These are phyloP conservation scores for Rambutsinella grinnellia DNA, from an alignment of 2,888 invertebrate genomes.

Conservation along the genomic window DNA sequence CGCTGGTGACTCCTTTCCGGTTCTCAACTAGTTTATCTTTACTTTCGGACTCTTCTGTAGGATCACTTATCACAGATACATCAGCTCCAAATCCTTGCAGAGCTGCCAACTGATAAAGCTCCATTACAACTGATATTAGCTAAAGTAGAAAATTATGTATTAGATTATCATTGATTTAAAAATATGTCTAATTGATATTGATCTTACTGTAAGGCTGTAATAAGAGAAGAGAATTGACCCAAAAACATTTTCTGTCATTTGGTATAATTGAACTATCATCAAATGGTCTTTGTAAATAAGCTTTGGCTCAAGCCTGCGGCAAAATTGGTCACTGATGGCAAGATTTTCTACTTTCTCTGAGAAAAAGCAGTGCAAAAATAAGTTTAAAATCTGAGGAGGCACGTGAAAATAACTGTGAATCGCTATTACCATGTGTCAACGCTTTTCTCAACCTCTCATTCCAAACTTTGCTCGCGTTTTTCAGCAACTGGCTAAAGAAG, in stretches of 20 bases:
- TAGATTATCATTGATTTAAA: not conserved
- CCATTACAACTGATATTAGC: slow-evolving; percentile 60
- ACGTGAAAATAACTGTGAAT: not conserved
- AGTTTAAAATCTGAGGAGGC: not conserved
- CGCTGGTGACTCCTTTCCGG: not conserved
- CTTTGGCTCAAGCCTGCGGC: slow-evolving; percentile 42
- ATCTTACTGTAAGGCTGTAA: slow-evolving; percentile 52
- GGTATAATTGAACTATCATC: slow-evolving; percentile 60
- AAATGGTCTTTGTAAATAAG: slow-evolving; percentile 60
- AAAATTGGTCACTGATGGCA: slow-evolving; percentile 32
- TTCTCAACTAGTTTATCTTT: not conserved
- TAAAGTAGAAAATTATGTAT: slow-evolving; percentile 6
- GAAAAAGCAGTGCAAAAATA: not conserved
- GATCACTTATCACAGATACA: not conserved
- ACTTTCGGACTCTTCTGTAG: no score
- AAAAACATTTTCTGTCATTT: slow-evolving; percentile 62
- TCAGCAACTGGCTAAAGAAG: slow-evolving; percentile 57
- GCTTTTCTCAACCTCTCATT: slow-evolving; percentile 59
- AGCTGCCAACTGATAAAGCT: slow-evolving; percentile 51
- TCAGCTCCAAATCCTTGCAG: slow-evolving; percentile 28
- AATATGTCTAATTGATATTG: not conserved
- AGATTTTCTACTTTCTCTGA: not conserved
- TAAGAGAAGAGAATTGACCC: slow-evolving; percentile 47
- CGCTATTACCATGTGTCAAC: slow-evolving; percentile 35
- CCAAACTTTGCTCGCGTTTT: slow-evolving; percentile 59